Evolutionary conservation across 2,797 vertebrate species (phyloP).

Genomic region (Sciurus vulgaris): DNA sequence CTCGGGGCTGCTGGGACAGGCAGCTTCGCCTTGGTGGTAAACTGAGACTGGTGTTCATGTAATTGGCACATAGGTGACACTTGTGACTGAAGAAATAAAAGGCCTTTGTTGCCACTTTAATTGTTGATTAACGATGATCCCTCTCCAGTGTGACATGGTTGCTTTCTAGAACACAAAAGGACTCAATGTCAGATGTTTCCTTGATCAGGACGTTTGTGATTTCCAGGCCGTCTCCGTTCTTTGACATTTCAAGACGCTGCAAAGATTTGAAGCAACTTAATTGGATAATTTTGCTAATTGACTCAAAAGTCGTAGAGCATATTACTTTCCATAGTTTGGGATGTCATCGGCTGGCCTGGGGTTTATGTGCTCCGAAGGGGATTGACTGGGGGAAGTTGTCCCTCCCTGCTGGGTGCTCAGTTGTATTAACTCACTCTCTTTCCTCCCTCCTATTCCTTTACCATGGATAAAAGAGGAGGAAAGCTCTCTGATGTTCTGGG

Average conservation of each 20-base stretch:
- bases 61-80: neutral
- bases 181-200: constrained; percentile 70
- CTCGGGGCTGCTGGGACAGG: neutral
- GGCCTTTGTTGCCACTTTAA: constrained; percentile 71
- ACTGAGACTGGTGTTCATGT: neutral
- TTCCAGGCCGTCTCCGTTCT: constrained; percentile 48
- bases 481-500: neutral
- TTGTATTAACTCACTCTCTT: neutral
- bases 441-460: neutral
- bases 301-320: neutral
- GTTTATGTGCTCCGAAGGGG: neutral
- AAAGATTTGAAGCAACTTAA: constrained; percentile 13
- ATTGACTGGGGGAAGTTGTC: neutral
- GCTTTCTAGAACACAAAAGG: constrained; percentile 73
- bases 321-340: neutral
- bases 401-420: neutral
- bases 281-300: constrained; percentile 52
- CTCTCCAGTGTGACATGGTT: constrained; percentile 63
- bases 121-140: constrained; percentile 71
- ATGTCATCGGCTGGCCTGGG: neutral
- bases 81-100: constrained; percentile 74
- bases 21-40: constrained; percentile 17
- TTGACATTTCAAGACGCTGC: constrained; percentile 37
- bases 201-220: constrained; percentile 61
- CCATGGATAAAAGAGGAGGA: neutral